phyloP scores from a whole-genome alignment of 1,140 invertebrate genomes.

The Bombus terrestris region DNA sequence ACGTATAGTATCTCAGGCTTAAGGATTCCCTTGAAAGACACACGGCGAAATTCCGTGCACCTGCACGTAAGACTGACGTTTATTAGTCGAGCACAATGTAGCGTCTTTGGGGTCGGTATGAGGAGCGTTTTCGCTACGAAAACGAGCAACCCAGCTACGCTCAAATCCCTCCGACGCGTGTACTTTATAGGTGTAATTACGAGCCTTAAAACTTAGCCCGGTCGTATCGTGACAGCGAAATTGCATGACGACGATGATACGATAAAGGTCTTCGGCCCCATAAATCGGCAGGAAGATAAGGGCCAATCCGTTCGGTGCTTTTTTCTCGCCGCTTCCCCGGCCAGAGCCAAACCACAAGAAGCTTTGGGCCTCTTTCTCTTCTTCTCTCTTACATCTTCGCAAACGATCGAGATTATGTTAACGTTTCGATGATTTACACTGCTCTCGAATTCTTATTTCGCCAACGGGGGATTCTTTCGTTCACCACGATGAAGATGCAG shows the following conservation, averaged over 20 bases:
- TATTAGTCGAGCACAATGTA: constrained; percentile 56
- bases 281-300: constrained; percentile 48
- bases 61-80: constrained; percentile 55
- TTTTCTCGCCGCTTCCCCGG: background rate
- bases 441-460: background rate
- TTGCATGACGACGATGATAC: constrained; percentile 50
- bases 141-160: constrained; percentile 8
- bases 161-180: constrained; percentile 41
- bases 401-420: constrained; percentile 19
- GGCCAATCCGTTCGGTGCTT: constrained; percentile 2
- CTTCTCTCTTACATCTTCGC: background rate
- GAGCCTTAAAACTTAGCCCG: constrained; percentile 55
- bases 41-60: constrained; percentile 26
- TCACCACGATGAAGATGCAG: too few relatives aligned
- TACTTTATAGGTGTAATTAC: constrained; percentile 65
- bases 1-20: constrained; percentile 14
- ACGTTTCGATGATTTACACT: constrained; percentile 35
- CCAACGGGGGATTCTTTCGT: background rate
- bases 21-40: constrained; percentile 22
- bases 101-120: background rate
- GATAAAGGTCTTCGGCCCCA: constrained; percentile 33
- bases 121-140: constrained; percentile 22
- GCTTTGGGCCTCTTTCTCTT: background rate
- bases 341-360: background rate
- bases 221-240: constrained; percentile 57